Conservation (phyloP, 1,140 invertebrate genomes). For the Drosophila ambigua region DNA sequence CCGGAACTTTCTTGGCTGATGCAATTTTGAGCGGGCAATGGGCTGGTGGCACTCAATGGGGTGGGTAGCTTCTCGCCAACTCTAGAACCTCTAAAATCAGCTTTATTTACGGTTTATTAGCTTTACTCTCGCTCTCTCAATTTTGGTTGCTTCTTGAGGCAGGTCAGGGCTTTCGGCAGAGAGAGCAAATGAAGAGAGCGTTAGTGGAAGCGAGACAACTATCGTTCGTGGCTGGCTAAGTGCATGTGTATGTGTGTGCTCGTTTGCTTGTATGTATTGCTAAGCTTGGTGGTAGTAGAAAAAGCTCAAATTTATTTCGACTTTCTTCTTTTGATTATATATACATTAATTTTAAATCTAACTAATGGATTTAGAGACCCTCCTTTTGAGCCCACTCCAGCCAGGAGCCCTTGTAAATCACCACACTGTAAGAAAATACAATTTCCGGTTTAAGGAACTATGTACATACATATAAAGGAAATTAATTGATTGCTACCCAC, state of each 20-base stretch:
- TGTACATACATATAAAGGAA: background rate
- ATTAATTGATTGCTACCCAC: slow-evolving; percentile 63
- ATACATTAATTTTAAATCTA: slow-evolving; percentile 12
- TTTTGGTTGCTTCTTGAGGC: slow-evolving; percentile 5
- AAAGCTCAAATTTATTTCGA: too few species aligned
- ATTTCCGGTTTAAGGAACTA: too few species aligned
- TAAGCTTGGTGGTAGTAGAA: background rate
- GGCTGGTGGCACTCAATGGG: slow-evolving; percentile 9
- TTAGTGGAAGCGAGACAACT: background rate
- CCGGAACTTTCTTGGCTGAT: slow-evolving; percentile 62
- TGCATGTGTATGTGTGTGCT: background rate
- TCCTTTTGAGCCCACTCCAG: slow-evolving; percentile 87
- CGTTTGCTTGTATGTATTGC: background rate
- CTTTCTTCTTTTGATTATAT: background rate
- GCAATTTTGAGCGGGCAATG: slow-evolving; percentile 51
- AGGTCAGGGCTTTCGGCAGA: slow-evolving; percentile 42
- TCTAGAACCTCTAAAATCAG: slow-evolving; percentile 13
- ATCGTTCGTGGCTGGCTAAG: slow-evolving; percentile 2
- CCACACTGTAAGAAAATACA: slow-evolving; percentile 87
- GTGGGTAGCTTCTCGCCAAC: background rate
- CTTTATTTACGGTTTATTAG: slow-evolving; percentile 25
- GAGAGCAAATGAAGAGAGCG: background rate
- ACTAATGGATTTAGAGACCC: slow-evolving; percentile 18
- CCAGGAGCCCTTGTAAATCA: slow-evolving; percentile 95
- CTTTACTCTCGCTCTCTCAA: background rate